phyloP scores from a whole-genome alignment of 1,140 invertebrate species.

The Copidosoma floridanum region DNA sequence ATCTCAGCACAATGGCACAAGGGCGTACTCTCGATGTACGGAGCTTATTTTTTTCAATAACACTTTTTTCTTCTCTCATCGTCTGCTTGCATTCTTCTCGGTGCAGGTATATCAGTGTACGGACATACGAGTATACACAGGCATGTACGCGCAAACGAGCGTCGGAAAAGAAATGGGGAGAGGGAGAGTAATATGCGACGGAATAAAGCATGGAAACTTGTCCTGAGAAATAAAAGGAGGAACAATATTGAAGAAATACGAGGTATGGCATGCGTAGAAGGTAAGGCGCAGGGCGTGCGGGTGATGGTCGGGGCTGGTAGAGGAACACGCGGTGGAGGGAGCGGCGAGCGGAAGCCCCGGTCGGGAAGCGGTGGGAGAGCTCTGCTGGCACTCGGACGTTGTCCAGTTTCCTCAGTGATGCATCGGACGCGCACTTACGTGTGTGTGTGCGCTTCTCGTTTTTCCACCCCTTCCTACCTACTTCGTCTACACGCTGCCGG shows the following conservation, averaged over 20 bases:
- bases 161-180: too few relatives aligned
- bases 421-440: neutral
- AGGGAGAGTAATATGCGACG: neutral
- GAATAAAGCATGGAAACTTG: neutral
- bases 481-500: neutral
- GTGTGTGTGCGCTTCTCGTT: neutral
- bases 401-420: conserved; percentile 5
- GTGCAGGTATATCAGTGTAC: too few relatives aligned
- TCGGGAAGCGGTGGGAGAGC: too few relatives aligned
- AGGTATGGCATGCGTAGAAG: neutral
- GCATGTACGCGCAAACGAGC: too few relatives aligned
- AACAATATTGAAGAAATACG: neutral
- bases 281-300: neutral
- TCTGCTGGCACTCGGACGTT: conserved; percentile 5
- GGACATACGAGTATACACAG: too few relatives aligned
- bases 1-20: too few relatives aligned
- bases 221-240: neutral
- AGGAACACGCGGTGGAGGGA: neutral
- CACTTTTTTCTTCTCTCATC: too few relatives aligned
- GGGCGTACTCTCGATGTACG: too few relatives aligned
- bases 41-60: too few relatives aligned
- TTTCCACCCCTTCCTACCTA: neutral
- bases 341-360: conserved; percentile 9
- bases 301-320: neutral
- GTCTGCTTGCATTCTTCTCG: too few relatives aligned